Evolutionary conservation across 1,140 invertebrate genomes (phyloP), one percentile per base, ranked within the genome.

Genomic region (Holcopasites calliopsidis): DNA sequence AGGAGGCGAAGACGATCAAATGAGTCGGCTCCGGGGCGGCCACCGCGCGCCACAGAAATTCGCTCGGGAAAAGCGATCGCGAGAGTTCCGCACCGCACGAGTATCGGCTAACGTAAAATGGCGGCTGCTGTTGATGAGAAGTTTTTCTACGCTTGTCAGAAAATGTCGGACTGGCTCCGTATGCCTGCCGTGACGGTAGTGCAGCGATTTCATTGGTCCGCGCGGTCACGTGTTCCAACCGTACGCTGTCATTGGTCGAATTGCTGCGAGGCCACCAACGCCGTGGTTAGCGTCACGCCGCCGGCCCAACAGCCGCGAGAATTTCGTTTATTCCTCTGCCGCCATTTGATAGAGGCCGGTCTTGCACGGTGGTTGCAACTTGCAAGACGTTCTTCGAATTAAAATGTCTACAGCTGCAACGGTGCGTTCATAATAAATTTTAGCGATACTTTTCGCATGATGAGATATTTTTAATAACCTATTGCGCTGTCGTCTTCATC

Each of bases 121-220:
- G 96, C 96, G 95, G 95, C 95, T 83, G 88, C 87, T 96, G 95
- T 96, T 96, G 95, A 96, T 95, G 95, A 95, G 94, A 95, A 96
- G 94, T 96, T 96, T 96, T 96, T 95, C 94, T 96, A 96, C 95
- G 95, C 95, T 96, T 96, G 96, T 96, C 95, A 96, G 94, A 95
- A 95, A 93, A 95, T 95, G 94, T 93, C 95, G 95, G 95, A 95
- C 93, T 94, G 87, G 94, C 94, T 94, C 94, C 93, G 86, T 83
- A 86, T 76, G 76, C 49, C 68, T 79, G 88, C 88, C 94, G 95
- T 93, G 93, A 94, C 92, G 92, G 87, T 85, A 84, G 78, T 81
- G 28, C 42, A 31, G 21, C 10, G 2, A 13, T 31, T 11, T 65
- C 31, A 93, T 92, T 92, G 91, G 91, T 35, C 40, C 16, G 7